Evolutionary conservation across 92 coral and sea anemone genomes (phyloP), one percentile per base, ranked within the genome.

Genomic region (Muricea muricata): DNA sequence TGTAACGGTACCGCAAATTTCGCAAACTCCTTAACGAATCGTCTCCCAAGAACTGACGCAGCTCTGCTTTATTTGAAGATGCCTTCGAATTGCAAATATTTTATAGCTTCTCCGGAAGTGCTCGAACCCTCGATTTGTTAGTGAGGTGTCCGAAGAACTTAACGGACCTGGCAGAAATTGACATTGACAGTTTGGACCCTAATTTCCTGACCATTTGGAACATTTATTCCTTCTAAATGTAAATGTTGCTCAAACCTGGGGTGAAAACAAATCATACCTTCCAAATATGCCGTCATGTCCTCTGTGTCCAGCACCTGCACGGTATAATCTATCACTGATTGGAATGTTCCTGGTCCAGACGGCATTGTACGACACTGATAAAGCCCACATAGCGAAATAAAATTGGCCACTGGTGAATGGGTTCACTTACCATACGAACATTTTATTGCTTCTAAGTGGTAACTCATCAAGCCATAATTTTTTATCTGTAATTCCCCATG

Each of bases 171-270:
- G 68, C 79, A 3, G 86, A 84, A 89, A 89, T 82, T 90, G 90
- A 81, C 90, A 85, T 88, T 4, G 90, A 86, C 60, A 90, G 78
- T 75, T 86, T 90, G 52, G 86, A 84, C n/a, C 88, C 93, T 33
- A 86, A 31, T 52, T 54, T 24, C 79, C 88, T 68, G 30, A 86
- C 56, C 37, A 86, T 76, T 9, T 71, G 28, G 45, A 86, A 78
- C 84, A 86, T 71, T 66, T 42, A 82, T 46, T 20, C 88, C 89
- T 72, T 88, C 60, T 33, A 83, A 71, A 72, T n/a, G n/a, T n/a
- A n/a, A n/a, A n/a, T 84, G 91, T 33, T 91, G 67, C 72, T 87
- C 90, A 72, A 87, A 87, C 23, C 48, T 74, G 6, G 86, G 60
- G 79, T 70, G 88, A 50, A 84, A 91, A 65, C 90, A 85, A 40